These are phyloP conservation scores for Caenorhabditis sp. DNA, from an alignment of 2,888 invertebrate species.

Conservation along the genomic window DNA sequence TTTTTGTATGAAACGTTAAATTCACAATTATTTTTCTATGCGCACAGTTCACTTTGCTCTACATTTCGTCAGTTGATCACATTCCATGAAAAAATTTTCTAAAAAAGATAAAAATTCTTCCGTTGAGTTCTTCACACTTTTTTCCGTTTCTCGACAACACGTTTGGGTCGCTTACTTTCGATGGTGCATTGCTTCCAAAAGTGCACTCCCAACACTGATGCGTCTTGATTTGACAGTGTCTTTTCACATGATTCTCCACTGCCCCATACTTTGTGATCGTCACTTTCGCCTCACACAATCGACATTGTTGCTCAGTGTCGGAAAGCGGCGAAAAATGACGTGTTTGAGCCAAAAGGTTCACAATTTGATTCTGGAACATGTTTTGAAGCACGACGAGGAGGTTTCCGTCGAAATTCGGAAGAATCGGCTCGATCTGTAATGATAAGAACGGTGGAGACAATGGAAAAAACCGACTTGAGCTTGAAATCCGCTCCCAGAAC, in stretches of 20 bases:
- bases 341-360: background rate
- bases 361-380: too few relatives aligned
- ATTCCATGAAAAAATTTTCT: too few relatives aligned
- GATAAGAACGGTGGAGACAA: too few relatives aligned
- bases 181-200: slow-evolving; percentile 71
- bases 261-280: slow-evolving; percentile 66
- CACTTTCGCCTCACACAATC: slow-evolving; percentile 62
- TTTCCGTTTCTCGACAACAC: background rate
- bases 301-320: slow-evolving; percentile 30
- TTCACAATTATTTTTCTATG: too few relatives aligned
- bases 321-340: background rate
- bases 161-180: slow-evolving; percentile 50
- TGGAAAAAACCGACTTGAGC: slow-evolving; percentile 2
- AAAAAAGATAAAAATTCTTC: too few relatives aligned
- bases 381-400: too few relatives aligned
- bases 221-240: slow-evolving; percentile 70
- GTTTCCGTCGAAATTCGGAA: background rate
- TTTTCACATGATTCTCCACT: slow-evolving; percentile 69
- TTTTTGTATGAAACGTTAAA: too few relatives aligned
- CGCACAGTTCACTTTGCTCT: too few relatives aligned
- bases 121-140: too few relatives aligned
- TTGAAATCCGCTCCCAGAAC: background rate
- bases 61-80: too few relatives aligned
- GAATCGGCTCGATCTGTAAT: background rate
- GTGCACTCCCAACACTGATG: slow-evolving; percentile 70